A percentile compares a stretch with the other conserved stretches of the same genome.
These are phyloP conservation scores for Frankliniella fusca DNA, from an alignment of 2,888 invertebrate species.

Conservation along the genomic window DNA sequence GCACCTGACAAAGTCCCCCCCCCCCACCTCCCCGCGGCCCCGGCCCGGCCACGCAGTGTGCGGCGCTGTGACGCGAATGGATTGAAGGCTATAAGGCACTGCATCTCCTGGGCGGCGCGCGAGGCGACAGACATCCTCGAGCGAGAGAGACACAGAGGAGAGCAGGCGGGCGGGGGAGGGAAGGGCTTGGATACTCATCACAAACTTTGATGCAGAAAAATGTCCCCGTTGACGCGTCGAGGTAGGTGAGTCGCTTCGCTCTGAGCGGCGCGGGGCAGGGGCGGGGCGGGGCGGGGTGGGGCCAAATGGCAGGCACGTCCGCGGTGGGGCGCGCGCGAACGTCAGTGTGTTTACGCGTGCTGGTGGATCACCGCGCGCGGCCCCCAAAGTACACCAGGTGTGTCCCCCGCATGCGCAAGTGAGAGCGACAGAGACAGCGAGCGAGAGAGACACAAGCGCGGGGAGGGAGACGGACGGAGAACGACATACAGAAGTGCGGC, in stretches of 20 bases:
- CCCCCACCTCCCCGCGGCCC: not conserved
- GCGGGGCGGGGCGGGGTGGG: no score
- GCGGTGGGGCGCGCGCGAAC: no score
- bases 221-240: not conserved
- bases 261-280: no score
- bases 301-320: no score
- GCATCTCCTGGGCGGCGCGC: not conserved
- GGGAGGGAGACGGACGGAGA: no score
- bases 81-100: slow-evolving; percentile 11
- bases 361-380: no score
- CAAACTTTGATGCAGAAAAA: slow-evolving; percentile 26
- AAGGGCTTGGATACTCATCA: not conserved
- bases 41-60: not conserved
- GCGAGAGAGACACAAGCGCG: not conserved
- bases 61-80: slow-evolving; percentile 3
- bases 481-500: no score
- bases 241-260: not conserved
- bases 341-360: no score
- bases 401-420: not conserved
- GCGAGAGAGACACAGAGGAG: no score
- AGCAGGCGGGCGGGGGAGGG: not conserved
- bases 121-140: no score
- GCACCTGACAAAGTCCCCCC: not conserved
- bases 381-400: no score
- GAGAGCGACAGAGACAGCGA: not conserved